Evolutionary conservation across 2,113 vertebrate species (phyloP), one percentile per base, ranked within the genome.

Genomic region (Bambusicola thoracicus): DNA sequence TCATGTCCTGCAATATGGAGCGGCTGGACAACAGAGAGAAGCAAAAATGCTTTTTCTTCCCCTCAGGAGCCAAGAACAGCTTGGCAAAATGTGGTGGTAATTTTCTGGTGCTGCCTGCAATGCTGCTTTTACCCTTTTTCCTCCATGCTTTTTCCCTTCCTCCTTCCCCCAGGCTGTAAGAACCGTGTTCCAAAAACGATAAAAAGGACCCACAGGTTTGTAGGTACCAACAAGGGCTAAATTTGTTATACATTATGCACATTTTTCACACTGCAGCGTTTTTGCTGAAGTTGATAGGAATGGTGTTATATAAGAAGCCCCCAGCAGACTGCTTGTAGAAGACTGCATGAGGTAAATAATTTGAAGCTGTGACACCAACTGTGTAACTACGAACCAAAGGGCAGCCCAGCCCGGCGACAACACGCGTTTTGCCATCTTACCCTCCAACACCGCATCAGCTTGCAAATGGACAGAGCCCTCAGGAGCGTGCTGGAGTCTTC

Each of bases 281-380:
- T 95, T 78, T 67, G 41, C 94, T 96, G 96, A 96, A 86, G 85
- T 96, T 38, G 80, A 80, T 92, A 93, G 92, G 82, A 92, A 88
- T 62, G 32, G 66, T 10, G 68, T 96, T 94, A 86, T 93, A 68
- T 95, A 96, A 96, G 92, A 34, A 94, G 8, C 85, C 90, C 85
- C 56, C 46, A 86, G 83, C 93, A 96, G 92, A 95, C 86, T 93
- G 85, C 80, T 93, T 90, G 29, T 73, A 90, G 85, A 83, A 90
- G 72, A 66, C 68, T 63, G 5, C 8, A 88, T 65, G 55, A 92
- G 90, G 86, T 83, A 90, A 96, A 95, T 88, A 75, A 87, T 83
- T 83, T 34, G 79, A 93, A 95, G 92, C 92, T 93, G 79, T 90
- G 90, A 94, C 77, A 94, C 93, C 90, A 89, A 79, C 70, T 82